Conservation (phyloP, 1,140 invertebrate species). For the Pseudobourletiella spinata region DNA sequence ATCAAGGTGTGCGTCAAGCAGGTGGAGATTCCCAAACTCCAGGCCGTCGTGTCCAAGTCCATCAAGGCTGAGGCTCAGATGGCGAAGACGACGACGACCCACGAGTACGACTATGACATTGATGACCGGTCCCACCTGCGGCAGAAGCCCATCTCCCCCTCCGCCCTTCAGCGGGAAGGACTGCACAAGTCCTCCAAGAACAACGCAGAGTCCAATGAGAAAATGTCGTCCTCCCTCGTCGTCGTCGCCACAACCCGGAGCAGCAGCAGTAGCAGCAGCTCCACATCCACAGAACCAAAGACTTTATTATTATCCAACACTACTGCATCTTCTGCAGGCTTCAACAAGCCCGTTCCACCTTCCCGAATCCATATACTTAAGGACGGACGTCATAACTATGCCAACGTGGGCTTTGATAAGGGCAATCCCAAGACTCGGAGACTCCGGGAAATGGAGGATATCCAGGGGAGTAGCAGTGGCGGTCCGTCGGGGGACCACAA, state of each 20-base stretch:
- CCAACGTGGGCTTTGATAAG: slow-evolving; percentile 7
- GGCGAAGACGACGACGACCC: slow-evolving; percentile 10
- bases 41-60: slow-evolving; percentile 23
- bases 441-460: slow-evolving; percentile 19
- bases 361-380: not conserved
- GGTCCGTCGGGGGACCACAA: not conserved
- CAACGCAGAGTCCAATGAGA: not conserved
- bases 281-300: not conserved
- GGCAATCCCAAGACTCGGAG: slow-evolving; percentile 6
- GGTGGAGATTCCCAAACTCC: slow-evolving; percentile 30
- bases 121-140: slow-evolving; percentile 1
- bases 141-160: not conserved
- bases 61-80: slow-evolving; percentile 16
- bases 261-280: not conserved
- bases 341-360: not conserved
- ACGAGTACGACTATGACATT: slow-evolving; percentile 3
- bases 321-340: not conserved
- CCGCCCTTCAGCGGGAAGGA: not conserved
- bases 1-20: slow-evolving; percentile 31
- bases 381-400: slow-evolving; percentile 14
- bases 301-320: too few species aligned
- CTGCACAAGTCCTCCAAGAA: not conserved
- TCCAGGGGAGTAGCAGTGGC: not conserved
- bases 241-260: not conserved
- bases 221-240: not conserved